Evolutionary conservation across 1,140 invertebrate species (phyloP), one percentile per base, ranked within the genome.

Genomic region (Ceratosolen solmsi): DNA sequence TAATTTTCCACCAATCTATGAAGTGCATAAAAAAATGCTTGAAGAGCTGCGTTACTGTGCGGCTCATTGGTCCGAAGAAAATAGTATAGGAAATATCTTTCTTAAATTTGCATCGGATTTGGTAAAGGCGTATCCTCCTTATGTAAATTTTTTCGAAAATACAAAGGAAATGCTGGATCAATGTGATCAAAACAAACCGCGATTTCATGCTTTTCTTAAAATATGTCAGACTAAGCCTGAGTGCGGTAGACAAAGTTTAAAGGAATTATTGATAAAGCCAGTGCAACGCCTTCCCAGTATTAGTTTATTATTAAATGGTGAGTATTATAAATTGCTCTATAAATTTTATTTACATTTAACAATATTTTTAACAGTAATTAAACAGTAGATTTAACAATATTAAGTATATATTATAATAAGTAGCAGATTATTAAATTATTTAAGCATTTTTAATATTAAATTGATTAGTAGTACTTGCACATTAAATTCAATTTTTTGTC

Each of bases 121-220:
- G 84, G 93, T 96, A 70, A 98, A 97, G 91, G 96, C 97, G 0
- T 99, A 99, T 93, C 98, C 98, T 71, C 97, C 98, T 9, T 99
- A 98, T 91, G 96, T 99, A 17, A 99, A 99, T 91, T 99, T 97
- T 90, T 99, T 99, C 90, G 98, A 99, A 91, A 96, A 97, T 89
- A 97, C 97, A 87, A 99, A 99, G 91, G 96, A 98, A 87, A 97
- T 96, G 92, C 94, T 99, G 85, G 92, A 94, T 82, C 94, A 96
- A 87, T 99, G 97, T 93, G 97, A 98, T 92, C 94, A 94, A 89
- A 95, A 95, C 85, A 98, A 98, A 90, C 97, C 97, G 33, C 93
- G 97, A 89, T 99, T 99, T 93, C 97, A 99, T 92, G 98, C 98
- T 85, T 99, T 99, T 92, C 93, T 99, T n/a, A 99, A 99, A 93